Base-by-base conservation (phyloP, 1,140 invertebrate genomes). In the Neodiprion lecontei region DNA sequence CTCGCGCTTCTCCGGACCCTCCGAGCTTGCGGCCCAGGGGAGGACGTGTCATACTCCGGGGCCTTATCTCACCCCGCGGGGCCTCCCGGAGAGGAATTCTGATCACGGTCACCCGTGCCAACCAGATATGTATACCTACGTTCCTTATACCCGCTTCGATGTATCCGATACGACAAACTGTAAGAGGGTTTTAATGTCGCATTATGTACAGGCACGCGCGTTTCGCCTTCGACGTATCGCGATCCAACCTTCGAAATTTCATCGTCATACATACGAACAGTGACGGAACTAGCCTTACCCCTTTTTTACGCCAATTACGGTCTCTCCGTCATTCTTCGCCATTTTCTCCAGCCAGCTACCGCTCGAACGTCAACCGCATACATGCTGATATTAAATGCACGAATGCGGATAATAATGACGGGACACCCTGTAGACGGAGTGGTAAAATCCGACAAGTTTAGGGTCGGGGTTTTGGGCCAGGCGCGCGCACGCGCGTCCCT, bases 141-240 rank as follows among this genome's bases (percentile, higher is more conserved):
- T 82, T 81, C 17, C 12, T 14, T 65, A 65, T 21, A 14, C 12
- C 12, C 12, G 12, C 61, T 65, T 65, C 12, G 12, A 65, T 14
- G 61, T 47, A 14, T 23, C 12, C 67, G 82, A 84, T 84, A 80
- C 78, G 70, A 70, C 78, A 74, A 79, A 21, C 83, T 84, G 82
- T 87, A 86, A 88, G 85, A 87, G 87, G 86, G 77, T 88, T 88
- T 88, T 86, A 88, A 86, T 88, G 87, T 88, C 85, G 81, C 77
- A 76, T 74, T 67, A 48, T 74, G 61, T 65, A 65, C 2, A 49
- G 79, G 77, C 81, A 75, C 77, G 73, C 75, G 50, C 69, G 61
- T 40, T 70, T 69, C 74, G 78, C 75, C 69, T 76, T 53, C n/a
- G 23, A 67, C 74, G 71, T 81, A 83, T 85, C 87, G 28, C 28